Conservation (phyloP, 2,797 vertebrate species). For the Lophotriccus pileatus region DNA sequence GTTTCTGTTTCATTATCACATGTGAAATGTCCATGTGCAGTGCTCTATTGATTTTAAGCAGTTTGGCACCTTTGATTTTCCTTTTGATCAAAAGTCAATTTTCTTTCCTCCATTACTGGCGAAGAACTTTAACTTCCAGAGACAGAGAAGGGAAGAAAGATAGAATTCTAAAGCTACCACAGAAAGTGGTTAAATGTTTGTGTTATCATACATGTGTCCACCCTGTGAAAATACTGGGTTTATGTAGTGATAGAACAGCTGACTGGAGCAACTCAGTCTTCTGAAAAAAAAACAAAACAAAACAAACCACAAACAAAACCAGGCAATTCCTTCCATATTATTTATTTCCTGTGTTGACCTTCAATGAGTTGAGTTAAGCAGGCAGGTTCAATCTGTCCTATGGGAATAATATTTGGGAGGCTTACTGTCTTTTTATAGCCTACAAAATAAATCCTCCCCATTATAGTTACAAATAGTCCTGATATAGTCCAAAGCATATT, state of each 20-base stretch:
- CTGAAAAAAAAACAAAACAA: not conserved
- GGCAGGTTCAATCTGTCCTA: not conserved
- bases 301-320: rapidly evolving
- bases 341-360: not conserved
- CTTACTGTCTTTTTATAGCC: not conserved
- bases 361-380: not conserved
- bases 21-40: not conserved
- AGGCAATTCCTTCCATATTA: not conserved
- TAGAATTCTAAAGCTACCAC: not conserved
- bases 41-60: not conserved
- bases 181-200: not conserved
- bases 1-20: not conserved
- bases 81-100: not conserved
- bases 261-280: not conserved
- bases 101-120: not conserved
- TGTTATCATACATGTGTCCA: not conserved
- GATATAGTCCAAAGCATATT: not conserved
- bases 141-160: not conserved
- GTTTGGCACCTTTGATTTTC: not conserved
- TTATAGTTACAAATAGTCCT: not conserved
- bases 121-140: not conserved
- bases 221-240: not conserved
- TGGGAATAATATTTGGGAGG: not conserved
- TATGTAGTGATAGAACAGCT: not conserved
- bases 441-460: not conserved